Percentiles rank a stretch among this genome's conserved stretches.
Evolutionary conservation across 1,140 invertebrate genomes (phyloP).

Genomic region (Andrena cerasifolii): DNA sequence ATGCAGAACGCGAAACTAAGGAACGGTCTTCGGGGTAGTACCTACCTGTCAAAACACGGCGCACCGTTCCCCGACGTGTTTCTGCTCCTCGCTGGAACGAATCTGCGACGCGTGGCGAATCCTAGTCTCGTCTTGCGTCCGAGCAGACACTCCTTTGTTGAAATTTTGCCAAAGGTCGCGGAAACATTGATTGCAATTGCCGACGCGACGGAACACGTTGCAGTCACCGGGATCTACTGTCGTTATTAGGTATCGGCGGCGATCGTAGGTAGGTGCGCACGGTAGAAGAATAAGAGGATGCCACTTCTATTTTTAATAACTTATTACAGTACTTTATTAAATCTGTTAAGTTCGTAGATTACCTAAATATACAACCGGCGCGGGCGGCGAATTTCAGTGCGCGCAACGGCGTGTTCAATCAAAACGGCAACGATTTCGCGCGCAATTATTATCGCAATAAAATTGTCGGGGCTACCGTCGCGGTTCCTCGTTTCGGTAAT

Average conservation of each 20-base stretch:
- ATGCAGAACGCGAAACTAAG: background rate
- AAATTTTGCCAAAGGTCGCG: constrained; percentile 63
- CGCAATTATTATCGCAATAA: background rate
- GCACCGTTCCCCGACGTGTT: constrained; percentile 19
- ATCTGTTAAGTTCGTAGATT: constrained; percentile 73
- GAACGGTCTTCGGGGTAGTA: background rate
- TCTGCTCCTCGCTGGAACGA: constrained; percentile 34
- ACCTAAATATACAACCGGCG: constrained; percentile 68
- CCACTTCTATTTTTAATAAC: constrained; percentile 71
- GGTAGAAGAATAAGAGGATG: background rate
- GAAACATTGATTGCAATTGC: constrained; percentile 40
- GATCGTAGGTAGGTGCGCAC: no score
- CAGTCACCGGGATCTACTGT: background rate
- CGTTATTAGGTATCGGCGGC: no score
- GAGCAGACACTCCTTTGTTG: constrained; percentile 53
- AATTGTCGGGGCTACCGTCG: no score
- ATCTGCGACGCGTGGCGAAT: constrained; percentile 36
- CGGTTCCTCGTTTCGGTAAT: no score
- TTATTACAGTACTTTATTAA: constrained; percentile 77
- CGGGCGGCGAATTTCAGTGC: constrained; percentile 46
- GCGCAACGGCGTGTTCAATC: constrained; percentile 1
- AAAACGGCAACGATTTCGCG: constrained; percentile 1
- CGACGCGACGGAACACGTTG: background rate
- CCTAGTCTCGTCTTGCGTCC: constrained; percentile 17
- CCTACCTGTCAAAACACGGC: constrained; percentile 16